Evolutionary conservation across 1,140 invertebrate genomes (phyloP), one percentile per base, ranked within the genome.

Genomic region (Lordiphosa stackelbergi): DNA sequence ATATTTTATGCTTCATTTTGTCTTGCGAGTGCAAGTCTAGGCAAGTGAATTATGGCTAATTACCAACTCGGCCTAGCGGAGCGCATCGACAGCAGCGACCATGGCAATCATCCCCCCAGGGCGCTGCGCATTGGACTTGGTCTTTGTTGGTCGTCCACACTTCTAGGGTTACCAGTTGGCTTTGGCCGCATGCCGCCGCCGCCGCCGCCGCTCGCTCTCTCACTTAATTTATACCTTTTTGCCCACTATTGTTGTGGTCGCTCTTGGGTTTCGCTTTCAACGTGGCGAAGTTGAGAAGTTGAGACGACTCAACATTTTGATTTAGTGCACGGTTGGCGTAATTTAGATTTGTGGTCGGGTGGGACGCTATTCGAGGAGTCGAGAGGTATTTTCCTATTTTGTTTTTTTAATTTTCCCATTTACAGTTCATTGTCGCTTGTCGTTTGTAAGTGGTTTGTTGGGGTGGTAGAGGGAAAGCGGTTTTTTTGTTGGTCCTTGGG

Each of bases 1-100:
- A 81, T 81, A 81, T 81, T 81, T 81, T 81, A 81, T 81, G 77
- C 72, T 81, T 83, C 77, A 83, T 81, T 81, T 75, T 83, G 75
- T 72, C 77, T 81, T 83, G 28, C 43, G 60, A 46, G 24, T 46
- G 43, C 43, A 46, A 46, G 71, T 79, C 77, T 64, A 54, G 73
- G 66, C 70, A 72, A 73, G 77, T 81, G 77, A 81, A 81, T 83
- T 81, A 81, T 81, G 69, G 77, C 77, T 81, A 81, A 81, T 83
- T 81, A 84, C 72, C 62, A 69, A 61, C 54, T 31, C 28, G 28
- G 28, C 28, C 28, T 31, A 31, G 28, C 28, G 28, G 46, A 64
- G 61, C 61, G 46, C 62, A 55, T 41, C 54, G 69, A 35, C 40
- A 48, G 36, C 64, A 28, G 22, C 58, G 48, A 54, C 58, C 43